phyloP scores from a whole-genome alignment of 1,140 invertebrate species.

The Apis cerana region DNA sequence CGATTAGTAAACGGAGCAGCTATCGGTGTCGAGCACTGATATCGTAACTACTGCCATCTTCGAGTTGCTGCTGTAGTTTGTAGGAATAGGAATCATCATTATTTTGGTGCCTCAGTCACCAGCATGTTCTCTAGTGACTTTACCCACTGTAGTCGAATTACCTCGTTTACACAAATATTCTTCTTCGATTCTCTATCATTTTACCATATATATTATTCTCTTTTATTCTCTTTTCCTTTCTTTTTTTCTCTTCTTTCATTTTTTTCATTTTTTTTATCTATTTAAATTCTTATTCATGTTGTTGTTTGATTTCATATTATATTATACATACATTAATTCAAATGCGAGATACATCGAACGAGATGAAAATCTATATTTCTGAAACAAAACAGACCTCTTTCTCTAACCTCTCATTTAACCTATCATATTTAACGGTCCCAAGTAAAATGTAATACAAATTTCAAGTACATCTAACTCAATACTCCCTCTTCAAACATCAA shows the following conservation, averaged over 20 bases:
- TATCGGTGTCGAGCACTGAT: constrained; percentile 59
- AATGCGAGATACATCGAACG: neutral
- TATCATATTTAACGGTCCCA: neutral
- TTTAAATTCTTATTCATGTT: neutral
- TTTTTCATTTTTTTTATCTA: too few species aligned
- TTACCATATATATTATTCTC: neutral
- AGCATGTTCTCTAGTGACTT: neutral
- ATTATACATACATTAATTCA: neutral
- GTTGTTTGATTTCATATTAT: neutral
- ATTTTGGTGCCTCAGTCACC: neutral
- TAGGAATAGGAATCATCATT: neutral
- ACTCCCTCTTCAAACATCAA: neutral
- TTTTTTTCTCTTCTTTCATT: neutral
- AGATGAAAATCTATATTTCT: neutral
- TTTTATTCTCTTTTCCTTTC: too few species aligned
- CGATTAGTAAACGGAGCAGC: constrained; percentile 74
- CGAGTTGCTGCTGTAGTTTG: neutral
- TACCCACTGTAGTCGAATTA: neutral
- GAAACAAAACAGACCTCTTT: constrained; percentile 20
- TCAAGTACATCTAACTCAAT: neutral
- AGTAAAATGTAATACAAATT: constrained; percentile 34
- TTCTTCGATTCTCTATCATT: neutral
- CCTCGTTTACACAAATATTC: neutral
- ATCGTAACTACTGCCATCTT: constrained; percentile 59
- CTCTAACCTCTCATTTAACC: neutral